Base-by-base conservation (phyloP, 2,797 vertebrate species). In the Diceros bicornis region DNA sequence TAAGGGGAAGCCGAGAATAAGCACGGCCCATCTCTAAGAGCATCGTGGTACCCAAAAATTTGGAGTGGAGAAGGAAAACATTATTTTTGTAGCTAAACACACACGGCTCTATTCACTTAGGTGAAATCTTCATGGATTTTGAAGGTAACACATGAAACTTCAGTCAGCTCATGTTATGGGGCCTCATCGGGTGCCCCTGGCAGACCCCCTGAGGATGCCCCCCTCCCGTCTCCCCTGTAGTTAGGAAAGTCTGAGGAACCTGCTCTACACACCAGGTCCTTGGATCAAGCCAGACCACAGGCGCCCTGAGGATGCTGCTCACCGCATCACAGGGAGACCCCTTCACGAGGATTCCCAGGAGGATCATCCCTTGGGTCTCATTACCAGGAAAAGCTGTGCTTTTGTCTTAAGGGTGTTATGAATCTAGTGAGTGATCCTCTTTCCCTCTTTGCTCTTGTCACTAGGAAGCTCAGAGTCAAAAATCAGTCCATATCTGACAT, bases 401-500 rank as follows among this genome's bases (percentile, higher is more conserved):
- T 59, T 66, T 68, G 7, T 50, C 25, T n/a, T 32, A 37, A 25
- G 59, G 47, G 75, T 18, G 4, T 29, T 44, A 41, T 21, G 37
- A 72, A 47, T 5, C 89, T 55, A 32, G 29, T 0, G 21, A 44
- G 21, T 44, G 47, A 34, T 2, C 88, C 47, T 44, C 82, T 72
- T 86, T 72, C 83, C 59, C 75, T 50, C 16, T 88, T 82, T 84
- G 62, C 69, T 78, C 37, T 83, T 69, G n/a, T 44, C 14, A 34
- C 84, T 75, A 77, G 95, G 95, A 89, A 77, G 85, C 85, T 84
- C 95, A 34, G 29, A 27, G 29, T 32, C 37, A 77, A 89, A 82
- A 57, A 12, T 21, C 55, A 25, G 71, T 44, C 52, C 29, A 0
- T 25, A 32, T 20, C 23, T 71, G 29, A 55, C 44, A 16, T 0